Evolutionary conservation across 2,113 vertebrate genomes (phyloP).

Genomic region (Sapajus apella): DNA sequence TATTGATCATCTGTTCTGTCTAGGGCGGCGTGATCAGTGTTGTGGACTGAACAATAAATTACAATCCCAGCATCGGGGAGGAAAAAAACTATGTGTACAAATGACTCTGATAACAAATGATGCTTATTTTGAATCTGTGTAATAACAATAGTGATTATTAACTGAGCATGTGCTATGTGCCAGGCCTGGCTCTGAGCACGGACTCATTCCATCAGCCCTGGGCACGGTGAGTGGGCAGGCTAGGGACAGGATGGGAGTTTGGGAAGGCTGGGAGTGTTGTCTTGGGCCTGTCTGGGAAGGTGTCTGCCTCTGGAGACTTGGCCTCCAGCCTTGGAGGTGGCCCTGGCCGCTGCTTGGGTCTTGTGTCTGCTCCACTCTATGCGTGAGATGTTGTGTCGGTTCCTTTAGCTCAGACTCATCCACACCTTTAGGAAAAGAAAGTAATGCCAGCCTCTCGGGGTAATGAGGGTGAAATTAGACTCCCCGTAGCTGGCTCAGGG

Average conservation of each 20-base stretch:
- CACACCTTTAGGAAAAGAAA: neutral
- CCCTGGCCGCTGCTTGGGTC: neutral
- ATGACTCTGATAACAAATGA: too few species aligned
- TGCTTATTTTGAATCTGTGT: neutral
- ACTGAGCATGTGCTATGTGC: neutral
- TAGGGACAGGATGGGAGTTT: rapidly evolving
- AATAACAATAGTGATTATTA: neutral
- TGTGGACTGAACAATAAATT: neutral
- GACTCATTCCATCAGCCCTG: rapidly evolving
- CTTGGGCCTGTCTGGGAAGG: neutral
- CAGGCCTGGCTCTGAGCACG: too few species aligned
- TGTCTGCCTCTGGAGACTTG: neutral
- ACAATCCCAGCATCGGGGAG: neutral
- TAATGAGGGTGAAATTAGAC: neutral
- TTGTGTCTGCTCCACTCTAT: neutral
- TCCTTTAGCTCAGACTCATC: neutral
- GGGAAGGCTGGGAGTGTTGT: neutral
- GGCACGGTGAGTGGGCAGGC: neutral
- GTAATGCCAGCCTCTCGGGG: rapidly evolving
- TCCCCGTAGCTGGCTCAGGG: rapidly evolving
- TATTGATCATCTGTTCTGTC: neutral
- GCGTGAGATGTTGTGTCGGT: neutral
- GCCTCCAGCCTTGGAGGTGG: neutral
- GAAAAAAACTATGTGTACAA: neutral
- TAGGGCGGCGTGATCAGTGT: neutral